Evolutionary conservation across 2,797 vertebrate species (phyloP), one percentile per base, ranked within the genome.

Genomic region (Arctocebus calabarensis): DNA sequence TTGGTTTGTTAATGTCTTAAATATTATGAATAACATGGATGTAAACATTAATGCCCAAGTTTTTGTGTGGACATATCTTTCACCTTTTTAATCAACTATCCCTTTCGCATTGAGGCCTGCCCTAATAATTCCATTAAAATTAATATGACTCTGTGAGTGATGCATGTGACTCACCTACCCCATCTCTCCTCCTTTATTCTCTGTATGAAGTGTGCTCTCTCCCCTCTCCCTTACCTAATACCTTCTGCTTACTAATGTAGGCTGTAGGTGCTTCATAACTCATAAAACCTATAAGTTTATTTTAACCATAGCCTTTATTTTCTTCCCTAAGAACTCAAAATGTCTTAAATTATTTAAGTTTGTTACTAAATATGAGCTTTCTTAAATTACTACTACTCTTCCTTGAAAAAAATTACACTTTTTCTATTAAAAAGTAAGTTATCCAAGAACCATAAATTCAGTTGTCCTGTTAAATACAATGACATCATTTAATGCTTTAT

Each of bases 371-470:
- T 45, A 77, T 27, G 59, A n/a, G 40, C 43, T 94, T 88, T 94
- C 25, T 95, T 74, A 79, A 95, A 75, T 90, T 94, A 45, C 27
- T 45, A 57, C 57, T 75, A n/a, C 4, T 81, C 20, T 87, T 90
- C 55, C 43, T 92, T 79, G 45, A 77, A 94, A 94, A 57, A 29
- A 17, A n/a, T 70, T 61, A 73, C 4, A 9, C 68, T 92, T 85
- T 95, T 83, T 81, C 32, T 75, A 74, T 74, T 79, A 83, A 88
- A 90, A 91, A 73, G n/a, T 79, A 93, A 82, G 13, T 66, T 88
- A 81, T 23, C 27, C 6, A 88, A 95, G 23, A 93, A 84, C 37
- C 91, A 20, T 57, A 75, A 71, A 62, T 64, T 83, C 73, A 59
- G 32, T 68, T 81, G 12, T 90, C 61, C 48, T 85, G 14, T 59